phyloP scores from a whole-genome alignment of 1,140 invertebrate species.

The Euura saliciscinereae region DNA sequence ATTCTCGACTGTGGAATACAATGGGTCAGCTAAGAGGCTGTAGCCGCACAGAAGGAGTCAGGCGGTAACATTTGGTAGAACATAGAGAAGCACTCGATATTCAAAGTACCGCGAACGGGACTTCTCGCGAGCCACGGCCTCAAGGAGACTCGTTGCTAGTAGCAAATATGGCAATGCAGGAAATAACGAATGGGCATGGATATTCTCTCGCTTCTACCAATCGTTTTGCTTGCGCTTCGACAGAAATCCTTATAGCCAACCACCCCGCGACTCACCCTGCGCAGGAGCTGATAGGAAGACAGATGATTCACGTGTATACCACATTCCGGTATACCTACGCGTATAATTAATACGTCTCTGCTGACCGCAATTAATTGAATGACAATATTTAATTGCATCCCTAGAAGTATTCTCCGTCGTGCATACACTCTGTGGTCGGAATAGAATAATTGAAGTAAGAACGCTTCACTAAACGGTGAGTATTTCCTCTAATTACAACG shows the following conservation, averaged over 20 bases:
- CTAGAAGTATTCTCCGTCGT: background rate
- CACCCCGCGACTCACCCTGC: background rate
- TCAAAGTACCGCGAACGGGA: background rate
- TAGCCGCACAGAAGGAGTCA: background rate
- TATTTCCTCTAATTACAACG: background rate
- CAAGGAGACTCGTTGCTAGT: background rate
- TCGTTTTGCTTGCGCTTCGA: background rate
- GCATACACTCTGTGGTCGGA: background rate
- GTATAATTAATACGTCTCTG: too few relatives aligned
- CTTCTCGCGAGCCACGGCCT: background rate
- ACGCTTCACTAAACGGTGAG: background rate
- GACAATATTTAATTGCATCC: background rate
- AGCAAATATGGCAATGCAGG: slow-evolving; percentile 7
- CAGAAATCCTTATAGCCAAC: background rate
- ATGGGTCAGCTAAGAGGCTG: background rate
- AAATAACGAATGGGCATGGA: slow-evolving; percentile 5
- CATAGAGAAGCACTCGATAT: slow-evolving; percentile 7
- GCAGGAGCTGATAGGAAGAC: background rate
- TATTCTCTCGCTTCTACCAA: background rate
- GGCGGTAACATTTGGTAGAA: background rate
- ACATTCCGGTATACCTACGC: too few relatives aligned
- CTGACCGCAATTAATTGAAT: background rate
- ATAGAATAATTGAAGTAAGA: background rate
- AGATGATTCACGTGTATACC: too few relatives aligned
- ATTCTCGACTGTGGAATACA: background rate